Percentiles rank a stretch among this genome's conserved stretches.
Evolutionary conservation across 2,113 vertebrate genomes (phyloP).

Genomic region (Lagopus leucura): DNA sequence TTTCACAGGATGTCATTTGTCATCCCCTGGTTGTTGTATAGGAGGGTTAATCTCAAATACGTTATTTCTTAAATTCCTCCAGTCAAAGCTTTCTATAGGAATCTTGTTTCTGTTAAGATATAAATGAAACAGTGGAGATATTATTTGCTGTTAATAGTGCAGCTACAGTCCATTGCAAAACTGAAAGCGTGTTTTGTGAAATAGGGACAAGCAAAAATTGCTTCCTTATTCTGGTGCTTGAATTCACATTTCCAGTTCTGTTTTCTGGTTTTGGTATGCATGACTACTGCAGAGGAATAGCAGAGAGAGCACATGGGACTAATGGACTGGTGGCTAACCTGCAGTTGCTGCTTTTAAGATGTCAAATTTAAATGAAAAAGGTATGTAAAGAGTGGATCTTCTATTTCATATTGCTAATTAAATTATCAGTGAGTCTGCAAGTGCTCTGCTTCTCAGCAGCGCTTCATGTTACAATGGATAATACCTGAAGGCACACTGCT

Average conservation of each 20-base stretch:
- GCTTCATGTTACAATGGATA: background rate
- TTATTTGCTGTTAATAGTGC: conserved; percentile 62
- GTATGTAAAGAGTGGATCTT: conserved; percentile 20
- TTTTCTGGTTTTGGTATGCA: conserved; percentile 31
- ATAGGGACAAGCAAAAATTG: conserved; percentile 54
- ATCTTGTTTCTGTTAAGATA: conserved; percentile 56
- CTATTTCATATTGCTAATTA: background rate
- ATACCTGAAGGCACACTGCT: background rate
- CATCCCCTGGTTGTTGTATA: background rate
- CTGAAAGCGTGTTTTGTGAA: conserved; percentile 71
- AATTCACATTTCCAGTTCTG: conserved; percentile 65
- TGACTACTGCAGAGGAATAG: conserved; percentile 14
- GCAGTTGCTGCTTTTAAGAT: conserved; percentile 25
- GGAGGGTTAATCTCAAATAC: conserved; percentile 12
- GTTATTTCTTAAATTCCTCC: conserved; percentile 36
- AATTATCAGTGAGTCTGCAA: background rate
- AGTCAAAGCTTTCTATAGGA: conserved; percentile 47
- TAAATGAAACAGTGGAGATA: conserved; percentile 58
- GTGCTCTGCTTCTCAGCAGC: background rate
- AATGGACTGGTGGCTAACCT: conserved; percentile 15
- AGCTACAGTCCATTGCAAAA: conserved; percentile 52
- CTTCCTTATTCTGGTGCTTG: conserved; percentile 66
- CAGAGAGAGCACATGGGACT: background rate
- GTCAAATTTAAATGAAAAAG: conserved; percentile 30
- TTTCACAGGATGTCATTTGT: background rate